These are phyloP conservation scores for Pachliopta kotzebuea DNA, from an alignment of 2,888 invertebrate genomes.

Conservation along the genomic window DNA sequence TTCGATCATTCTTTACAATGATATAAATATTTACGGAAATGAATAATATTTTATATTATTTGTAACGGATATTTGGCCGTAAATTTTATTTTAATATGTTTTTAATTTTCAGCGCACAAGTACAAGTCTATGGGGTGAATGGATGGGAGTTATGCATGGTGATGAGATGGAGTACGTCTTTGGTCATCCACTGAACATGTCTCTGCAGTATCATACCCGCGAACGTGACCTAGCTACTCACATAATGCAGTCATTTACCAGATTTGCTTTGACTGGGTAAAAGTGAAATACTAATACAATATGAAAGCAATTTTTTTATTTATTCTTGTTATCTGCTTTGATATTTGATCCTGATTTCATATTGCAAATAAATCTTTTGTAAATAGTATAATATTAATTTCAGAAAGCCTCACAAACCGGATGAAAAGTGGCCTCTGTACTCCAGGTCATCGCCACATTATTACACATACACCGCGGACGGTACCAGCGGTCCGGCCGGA, in stretches of 20 bases:
- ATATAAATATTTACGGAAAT: too few relatives aligned
- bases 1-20: too few relatives aligned
- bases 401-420: slow-evolving; percentile 84
- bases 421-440: slow-evolving; percentile 93
- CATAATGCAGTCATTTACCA: slow-evolving; percentile 95
- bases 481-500: slow-evolving; percentile 82
- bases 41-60: too few relatives aligned
- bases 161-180: slow-evolving; percentile 99
- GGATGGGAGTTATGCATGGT: slow-evolving; percentile 99
- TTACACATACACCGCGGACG: slow-evolving; percentile 93
- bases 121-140: slow-evolving; percentile 97
- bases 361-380: not conserved
- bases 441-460: slow-evolving; percentile 92
- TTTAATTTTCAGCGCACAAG: slow-evolving; percentile 89
- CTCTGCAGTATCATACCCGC: slow-evolving; percentile 90
- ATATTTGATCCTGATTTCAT: not conserved
- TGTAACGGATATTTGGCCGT: not conserved
- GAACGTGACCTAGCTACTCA: slow-evolving; percentile 93
- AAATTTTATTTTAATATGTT: not conserved
- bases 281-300: slow-evolving; percentile 45
- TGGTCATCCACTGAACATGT: slow-evolving; percentile 95
- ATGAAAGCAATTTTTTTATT: not conserved
- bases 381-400: slow-evolving; percentile 34
- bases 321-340: not conserved
- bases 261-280: slow-evolving; percentile 97